Evolutionary conservation across 2,797 vertebrate species (phyloP).

Genomic region (Bovichtus variegatus): DNA sequence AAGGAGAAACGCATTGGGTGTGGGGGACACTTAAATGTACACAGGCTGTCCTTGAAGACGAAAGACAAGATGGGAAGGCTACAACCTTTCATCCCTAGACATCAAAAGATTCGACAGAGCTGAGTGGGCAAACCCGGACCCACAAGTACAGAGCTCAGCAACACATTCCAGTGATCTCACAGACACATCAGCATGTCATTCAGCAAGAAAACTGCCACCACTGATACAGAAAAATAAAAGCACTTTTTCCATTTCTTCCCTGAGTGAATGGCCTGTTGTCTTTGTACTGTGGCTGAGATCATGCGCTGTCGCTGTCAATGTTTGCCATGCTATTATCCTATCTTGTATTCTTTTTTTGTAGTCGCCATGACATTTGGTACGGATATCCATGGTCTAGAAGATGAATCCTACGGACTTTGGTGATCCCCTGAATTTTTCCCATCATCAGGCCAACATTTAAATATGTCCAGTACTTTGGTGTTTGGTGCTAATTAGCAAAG

Average conservation of each 20-base stretch:
- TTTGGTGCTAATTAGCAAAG: neutral
- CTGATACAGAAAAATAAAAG: neutral
- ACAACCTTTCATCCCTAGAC: slow-evolving; percentile 65
- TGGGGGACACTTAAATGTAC: slow-evolving; percentile 54
- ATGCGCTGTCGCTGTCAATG: neutral
- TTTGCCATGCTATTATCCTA: neutral
- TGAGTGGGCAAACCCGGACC: slow-evolving; percentile 28
- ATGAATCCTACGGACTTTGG: neutral
- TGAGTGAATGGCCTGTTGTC: neutral
- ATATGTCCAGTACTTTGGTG: no score
- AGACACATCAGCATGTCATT: slow-evolving; percentile 8
- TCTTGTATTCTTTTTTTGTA: neutral
- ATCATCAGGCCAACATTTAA: no score
- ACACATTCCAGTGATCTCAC: slow-evolving; percentile 5
- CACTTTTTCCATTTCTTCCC: neutral
- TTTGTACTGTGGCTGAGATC: neutral
- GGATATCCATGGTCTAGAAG: neutral
- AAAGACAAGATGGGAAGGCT: slow-evolving; percentile 40
- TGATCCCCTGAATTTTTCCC: neutral
- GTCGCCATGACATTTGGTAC: neutral
- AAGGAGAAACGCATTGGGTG: slow-evolving; percentile 45
- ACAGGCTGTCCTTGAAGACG: slow-evolving; percentile 37
- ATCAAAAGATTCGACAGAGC: slow-evolving; percentile 63
- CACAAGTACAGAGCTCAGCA: slow-evolving; percentile 26
- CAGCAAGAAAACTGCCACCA: neutral